These are phyloP conservation scores for Hipposideros larvatus DNA, from an alignment of 2,797 vertebrate genomes.

Conservation along the genomic window DNA sequence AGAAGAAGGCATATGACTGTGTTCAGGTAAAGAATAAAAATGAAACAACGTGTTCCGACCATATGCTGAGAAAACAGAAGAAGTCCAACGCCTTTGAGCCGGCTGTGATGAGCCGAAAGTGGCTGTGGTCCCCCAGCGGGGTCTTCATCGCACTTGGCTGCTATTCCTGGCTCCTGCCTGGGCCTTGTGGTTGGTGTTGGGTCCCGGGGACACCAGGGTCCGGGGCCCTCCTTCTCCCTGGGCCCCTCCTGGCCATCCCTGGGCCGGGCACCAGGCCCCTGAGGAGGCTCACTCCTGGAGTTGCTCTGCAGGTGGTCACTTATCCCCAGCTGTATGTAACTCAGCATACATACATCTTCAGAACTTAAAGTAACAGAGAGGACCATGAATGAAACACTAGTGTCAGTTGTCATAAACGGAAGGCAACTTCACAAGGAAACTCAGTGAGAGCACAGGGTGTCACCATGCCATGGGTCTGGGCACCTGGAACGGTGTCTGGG, in stretches of 20 bases:
- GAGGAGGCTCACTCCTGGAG: background rate
- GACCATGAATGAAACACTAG: no score
- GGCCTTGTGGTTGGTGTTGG: background rate
- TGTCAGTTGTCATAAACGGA: background rate
- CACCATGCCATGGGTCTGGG: fast-evolving
- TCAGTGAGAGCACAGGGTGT: background rate
- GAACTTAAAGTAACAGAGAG: background rate
- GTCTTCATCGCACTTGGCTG: background rate
- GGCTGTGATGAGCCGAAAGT: background rate
- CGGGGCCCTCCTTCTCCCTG: background rate
- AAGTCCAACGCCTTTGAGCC: background rate
- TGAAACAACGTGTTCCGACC: fast-evolving
- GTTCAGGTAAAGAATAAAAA: background rate
- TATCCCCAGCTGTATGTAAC: background rate
- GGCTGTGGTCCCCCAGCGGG: fast-evolving
- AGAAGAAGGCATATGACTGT: background rate
- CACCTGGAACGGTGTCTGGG: no score
- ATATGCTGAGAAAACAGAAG: background rate
- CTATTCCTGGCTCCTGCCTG: background rate
- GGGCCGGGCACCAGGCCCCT: no score
- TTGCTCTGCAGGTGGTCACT: background rate
- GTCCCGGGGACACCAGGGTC: background rate
- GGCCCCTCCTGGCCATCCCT: background rate
- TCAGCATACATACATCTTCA: background rate
- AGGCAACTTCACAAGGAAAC: background rate